Conservation (phyloP, 1,140 invertebrate genomes). For the Dendrolimus punctatus region DNA sequence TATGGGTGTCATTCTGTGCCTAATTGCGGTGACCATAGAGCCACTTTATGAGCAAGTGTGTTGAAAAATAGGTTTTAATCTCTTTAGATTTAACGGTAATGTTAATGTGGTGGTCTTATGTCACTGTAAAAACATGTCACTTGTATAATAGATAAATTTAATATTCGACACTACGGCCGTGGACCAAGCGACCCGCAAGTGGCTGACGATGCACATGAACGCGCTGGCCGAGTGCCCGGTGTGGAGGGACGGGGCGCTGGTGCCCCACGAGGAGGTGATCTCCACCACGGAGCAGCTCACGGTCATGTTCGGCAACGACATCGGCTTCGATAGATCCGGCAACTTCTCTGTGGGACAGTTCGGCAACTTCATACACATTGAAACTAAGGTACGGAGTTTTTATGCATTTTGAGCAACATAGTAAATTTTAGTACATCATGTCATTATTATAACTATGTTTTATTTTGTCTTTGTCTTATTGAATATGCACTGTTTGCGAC, state of each 20-base stretch:
- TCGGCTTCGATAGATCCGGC: conserved; percentile 73
- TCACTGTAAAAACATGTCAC: not conserved
- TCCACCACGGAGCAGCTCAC: conserved; percentile 83
- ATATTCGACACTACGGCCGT: conserved; percentile 83
- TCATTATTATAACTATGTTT: no score
- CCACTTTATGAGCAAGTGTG: no score
- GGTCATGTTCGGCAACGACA: conserved; percentile 69
- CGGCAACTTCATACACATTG: conserved; percentile 43
- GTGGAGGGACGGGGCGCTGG: conserved; percentile 70
- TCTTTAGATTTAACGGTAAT: no score
- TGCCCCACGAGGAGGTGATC: conserved; percentile 84
- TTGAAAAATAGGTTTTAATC: no score
- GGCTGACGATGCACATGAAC: conserved; percentile 82
- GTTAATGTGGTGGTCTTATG: not conserved
- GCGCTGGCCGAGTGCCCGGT: conserved; percentile 80
- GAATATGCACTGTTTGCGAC: no score
- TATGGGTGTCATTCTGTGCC: no score
- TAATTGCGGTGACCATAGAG: no score
- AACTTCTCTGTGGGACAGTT: conserved; percentile 47
- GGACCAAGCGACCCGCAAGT: conserved; percentile 74
- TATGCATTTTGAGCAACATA: no score
- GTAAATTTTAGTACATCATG: no score
- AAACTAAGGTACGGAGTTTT: conserved; percentile 26
- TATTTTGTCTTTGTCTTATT: no score
- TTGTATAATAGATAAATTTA: conserved; percentile 50